phyloP scores from a whole-genome alignment of 2,113 vertebrate genomes.

The Tragelaphus scriptus region DNA sequence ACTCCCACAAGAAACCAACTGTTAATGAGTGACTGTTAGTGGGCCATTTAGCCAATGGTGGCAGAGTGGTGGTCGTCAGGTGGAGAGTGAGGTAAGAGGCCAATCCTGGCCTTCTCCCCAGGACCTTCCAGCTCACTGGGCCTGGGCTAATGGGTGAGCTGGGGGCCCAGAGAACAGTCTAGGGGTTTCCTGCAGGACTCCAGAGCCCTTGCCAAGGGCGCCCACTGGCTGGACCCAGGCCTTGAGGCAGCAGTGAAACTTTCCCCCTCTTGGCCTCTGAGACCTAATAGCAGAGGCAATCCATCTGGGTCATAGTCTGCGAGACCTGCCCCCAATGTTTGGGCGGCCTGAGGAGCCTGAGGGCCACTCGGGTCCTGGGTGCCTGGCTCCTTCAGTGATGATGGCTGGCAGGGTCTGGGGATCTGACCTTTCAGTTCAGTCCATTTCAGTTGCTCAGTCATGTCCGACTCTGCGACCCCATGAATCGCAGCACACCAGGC shows the following conservation, averaged over 20 bases:
- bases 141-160: not conserved
- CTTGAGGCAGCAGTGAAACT: not conserved
- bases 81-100: not conserved
- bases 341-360: not conserved
- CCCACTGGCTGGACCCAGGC: not conserved
- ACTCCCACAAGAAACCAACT: not conserved
- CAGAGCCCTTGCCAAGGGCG: not conserved
- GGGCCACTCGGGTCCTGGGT: not conserved
- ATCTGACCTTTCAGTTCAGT: not conserved
- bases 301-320: not conserved
- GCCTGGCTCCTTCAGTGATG: not conserved
- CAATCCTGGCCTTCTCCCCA: not conserved
- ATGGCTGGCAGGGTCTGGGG: not conserved
- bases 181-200: not conserved
- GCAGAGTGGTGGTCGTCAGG: not conserved
- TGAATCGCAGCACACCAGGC: not conserved
- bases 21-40: not conserved
- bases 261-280: not conserved
- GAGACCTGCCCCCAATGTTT: not conserved
- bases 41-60: not conserved
- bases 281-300: not conserved
- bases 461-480: accelerated
- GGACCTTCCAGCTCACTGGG: not conserved
- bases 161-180: not conserved
- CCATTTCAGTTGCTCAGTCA: not conserved